Conservation (phyloP, 2,113 vertebrate species). For the Thymallus thymallus region DNA sequence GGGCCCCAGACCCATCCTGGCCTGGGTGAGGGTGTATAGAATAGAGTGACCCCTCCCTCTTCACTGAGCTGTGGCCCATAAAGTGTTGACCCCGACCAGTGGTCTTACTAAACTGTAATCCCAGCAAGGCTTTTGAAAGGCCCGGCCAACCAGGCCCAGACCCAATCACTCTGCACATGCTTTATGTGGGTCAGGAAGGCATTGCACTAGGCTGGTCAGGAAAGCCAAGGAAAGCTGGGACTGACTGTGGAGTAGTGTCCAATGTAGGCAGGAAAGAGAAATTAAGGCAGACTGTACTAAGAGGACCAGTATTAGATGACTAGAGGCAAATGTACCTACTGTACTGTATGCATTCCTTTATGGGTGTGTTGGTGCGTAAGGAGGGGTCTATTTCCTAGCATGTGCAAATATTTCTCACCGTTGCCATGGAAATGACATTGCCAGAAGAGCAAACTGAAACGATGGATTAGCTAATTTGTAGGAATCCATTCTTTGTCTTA, state of each 20-base stretch:
- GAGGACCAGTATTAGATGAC: conserved; percentile 55
- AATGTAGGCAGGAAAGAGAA: conserved; percentile 48
- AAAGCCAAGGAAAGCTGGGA: conserved; percentile 14
- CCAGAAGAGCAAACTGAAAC: conserved; percentile 28
- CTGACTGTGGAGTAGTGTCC: conserved; percentile 28
- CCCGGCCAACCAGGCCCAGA: conserved; percentile 17
- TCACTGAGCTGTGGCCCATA: conserved; percentile 14
- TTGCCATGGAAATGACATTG: conserved; percentile 46
- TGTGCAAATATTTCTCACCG: conserved; percentile 30
- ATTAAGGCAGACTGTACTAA: conserved; percentile 52
- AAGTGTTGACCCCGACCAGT: conserved; percentile 33
- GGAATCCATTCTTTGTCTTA: background rate
- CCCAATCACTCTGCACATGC: conserved; percentile 26
- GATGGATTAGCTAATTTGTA: conserved; percentile 22
- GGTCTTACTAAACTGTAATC: conserved; percentile 40
- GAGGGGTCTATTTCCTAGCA: background rate
- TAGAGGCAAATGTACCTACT: background rate
- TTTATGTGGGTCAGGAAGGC: conserved; percentile 48
- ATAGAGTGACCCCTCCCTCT: background rate
- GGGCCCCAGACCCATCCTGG: no score
- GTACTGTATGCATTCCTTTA: no score
- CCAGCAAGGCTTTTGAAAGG: conserved; percentile 25
- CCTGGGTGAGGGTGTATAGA: no score
- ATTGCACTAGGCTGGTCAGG: conserved; percentile 29
- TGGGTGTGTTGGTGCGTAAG: no score